Conservation (phyloP, 1,140 invertebrate genomes). For the Penaeus chinensis region DNA sequence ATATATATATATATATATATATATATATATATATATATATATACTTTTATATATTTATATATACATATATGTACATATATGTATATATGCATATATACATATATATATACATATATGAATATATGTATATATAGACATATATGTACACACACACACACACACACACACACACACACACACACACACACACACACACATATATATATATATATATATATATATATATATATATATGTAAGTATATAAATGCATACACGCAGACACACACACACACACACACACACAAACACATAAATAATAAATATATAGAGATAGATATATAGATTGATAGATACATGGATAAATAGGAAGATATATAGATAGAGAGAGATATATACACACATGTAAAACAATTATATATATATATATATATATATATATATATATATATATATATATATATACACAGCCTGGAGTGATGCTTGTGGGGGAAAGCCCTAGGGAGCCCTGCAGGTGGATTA, state of each 20-base stretch:
- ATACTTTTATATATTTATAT: not conserved
- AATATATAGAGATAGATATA: not conserved
- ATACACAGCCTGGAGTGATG: not conserved
- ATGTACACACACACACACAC: not conserved
- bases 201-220: constrained; percentile 2
- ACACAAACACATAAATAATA: not conserved
- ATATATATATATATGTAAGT: not conserved
- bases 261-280: not conserved
- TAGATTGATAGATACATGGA: not conserved
- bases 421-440: not conserved
- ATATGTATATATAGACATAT: constrained; percentile 4
- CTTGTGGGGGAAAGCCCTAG: too few relatives aligned
- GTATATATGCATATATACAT: constrained; percentile 1
- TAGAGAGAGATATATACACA: too few relatives aligned
- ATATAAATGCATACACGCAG: not conserved
- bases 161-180: not conserved
- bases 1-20: not conserved
- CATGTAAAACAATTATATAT: too few relatives aligned
- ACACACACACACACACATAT: not conserved
- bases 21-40: not conserved
- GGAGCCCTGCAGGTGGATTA: too few relatives aligned
- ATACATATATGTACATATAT: constrained; percentile 6
- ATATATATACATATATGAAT: constrained; percentile 12
- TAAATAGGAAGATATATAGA: constrained; percentile 3
- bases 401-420: constrained; percentile 17